Conservation (phyloP, 1,140 invertebrate species). For the Cotesia chilonis region DNA sequence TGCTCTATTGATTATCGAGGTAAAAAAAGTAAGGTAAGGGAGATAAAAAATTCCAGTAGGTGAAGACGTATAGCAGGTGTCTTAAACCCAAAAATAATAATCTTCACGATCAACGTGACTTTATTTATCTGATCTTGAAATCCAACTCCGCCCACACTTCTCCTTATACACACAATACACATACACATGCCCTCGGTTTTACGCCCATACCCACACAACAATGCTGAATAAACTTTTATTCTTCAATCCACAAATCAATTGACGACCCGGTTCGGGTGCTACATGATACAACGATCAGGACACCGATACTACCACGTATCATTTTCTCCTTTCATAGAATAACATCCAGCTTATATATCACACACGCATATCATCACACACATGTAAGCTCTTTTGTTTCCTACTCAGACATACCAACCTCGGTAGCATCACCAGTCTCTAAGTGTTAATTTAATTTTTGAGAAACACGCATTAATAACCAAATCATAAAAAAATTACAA, state of each 20-base stretch:
- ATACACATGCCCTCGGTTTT: neutral
- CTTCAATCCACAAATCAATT: constrained; percentile 15
- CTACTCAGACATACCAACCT: neutral
- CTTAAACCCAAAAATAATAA: constrained; percentile 10
- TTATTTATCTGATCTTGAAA: constrained; percentile 3
- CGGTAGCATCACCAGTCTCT: neutral
- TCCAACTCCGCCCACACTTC: constrained; percentile 4
- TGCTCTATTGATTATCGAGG: too few relatives aligned
- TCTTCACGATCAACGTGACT: constrained; percentile 8
- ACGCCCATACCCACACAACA: neutral
- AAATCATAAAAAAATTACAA: constrained; percentile 14
- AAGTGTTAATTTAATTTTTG: constrained; percentile 15
- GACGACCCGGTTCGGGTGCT: constrained; percentile 6
- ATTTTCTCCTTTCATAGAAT: constrained; percentile 7
- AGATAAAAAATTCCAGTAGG: neutral
- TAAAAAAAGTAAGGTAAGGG: too few relatives aligned
- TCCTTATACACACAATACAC: neutral
- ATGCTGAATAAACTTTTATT: neutral
- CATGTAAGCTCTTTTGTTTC: too few relatives aligned
- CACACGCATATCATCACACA: neutral
- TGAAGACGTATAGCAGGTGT: constrained; percentile 18
- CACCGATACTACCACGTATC: neutral
- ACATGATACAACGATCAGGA: neutral
- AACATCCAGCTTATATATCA: neutral
- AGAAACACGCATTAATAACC: neutral